A percentile compares a stretch with the other conserved stretches of the same genome.
Conservation (phyloP, 2,113 vertebrate species). For the Callaeas wilsoni region DNA sequence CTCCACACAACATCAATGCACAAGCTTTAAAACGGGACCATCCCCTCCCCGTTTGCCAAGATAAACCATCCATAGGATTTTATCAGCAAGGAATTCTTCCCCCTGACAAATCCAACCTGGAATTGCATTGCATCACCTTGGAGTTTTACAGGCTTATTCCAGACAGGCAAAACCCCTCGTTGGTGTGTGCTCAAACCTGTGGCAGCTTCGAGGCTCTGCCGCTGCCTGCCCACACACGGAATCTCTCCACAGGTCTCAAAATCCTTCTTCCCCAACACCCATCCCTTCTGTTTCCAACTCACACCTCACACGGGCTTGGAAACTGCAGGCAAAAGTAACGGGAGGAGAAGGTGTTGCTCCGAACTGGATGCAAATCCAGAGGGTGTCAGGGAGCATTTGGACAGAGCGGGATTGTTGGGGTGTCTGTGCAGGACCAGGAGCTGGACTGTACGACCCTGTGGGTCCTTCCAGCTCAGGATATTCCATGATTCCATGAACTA, state of each 20-base stretch:
- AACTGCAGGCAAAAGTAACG: background rate
- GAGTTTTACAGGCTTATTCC: background rate
- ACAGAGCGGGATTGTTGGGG: background rate
- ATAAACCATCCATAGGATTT: rapidly evolving
- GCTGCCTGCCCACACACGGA: rapidly evolving
- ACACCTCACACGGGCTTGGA: background rate
- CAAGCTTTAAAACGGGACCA: rapidly evolving
- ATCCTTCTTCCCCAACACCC: background rate
- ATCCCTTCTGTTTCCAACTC: background rate
- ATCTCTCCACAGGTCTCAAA: background rate
- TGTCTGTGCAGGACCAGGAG: background rate
- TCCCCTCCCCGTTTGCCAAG: background rate
- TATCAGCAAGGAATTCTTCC: background rate
- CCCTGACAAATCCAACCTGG: background rate
- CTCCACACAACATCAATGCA: background rate
- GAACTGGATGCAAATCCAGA: background rate
- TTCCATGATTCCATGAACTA: background rate
- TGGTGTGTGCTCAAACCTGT: background rate
- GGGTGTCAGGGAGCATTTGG: background rate
- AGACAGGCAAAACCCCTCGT: background rate
- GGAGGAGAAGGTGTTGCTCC: background rate
- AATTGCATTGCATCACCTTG: background rate
- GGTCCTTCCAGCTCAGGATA: background rate
- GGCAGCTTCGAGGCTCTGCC: background rate
- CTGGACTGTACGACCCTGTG: background rate